Evolutionary conservation across 2,797 vertebrate genomes (phyloP).

Genomic region (Molothrus aeneus): DNA sequence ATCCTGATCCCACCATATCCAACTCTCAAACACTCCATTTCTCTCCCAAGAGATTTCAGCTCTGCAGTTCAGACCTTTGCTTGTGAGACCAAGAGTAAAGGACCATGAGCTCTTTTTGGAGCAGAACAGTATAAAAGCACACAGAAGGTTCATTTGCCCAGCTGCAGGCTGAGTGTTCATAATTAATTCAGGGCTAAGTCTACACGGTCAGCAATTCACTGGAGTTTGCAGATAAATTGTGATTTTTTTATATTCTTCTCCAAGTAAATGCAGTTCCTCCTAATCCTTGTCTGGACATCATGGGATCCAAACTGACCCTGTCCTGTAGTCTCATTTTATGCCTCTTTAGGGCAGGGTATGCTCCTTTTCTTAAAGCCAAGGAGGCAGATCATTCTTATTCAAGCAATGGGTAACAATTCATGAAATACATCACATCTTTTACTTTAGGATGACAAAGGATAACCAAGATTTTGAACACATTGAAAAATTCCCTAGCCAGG

Average conservation of each 20-base stretch:
- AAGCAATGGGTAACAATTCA: background rate
- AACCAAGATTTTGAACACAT: background rate
- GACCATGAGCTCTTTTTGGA: background rate
- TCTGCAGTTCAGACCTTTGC: background rate
- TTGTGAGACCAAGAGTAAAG: background rate
- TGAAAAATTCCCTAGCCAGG: background rate
- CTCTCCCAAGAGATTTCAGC: background rate
- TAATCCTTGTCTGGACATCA: background rate
- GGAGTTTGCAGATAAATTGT: background rate
- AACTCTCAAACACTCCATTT: background rate
- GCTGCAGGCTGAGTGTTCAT: background rate
- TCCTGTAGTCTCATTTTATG: background rate
- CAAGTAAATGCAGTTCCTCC: background rate
- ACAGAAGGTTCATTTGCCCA: background rate
- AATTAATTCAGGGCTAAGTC: background rate
- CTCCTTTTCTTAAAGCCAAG: background rate
- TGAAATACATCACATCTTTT: background rate
- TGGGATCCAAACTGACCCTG: background rate
- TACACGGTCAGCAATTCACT: background rate
- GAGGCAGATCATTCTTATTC: background rate
- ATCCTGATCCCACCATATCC: background rate
- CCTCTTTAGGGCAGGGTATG: background rate
- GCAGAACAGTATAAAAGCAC: background rate
- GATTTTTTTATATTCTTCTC: background rate
- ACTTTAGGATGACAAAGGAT: background rate